A percentile compares a stretch with the other conserved stretches of the same genome.
Evolutionary conservation across 2,888 invertebrate genomes (phyloP).

Genomic region (Smittia sp.): DNA sequence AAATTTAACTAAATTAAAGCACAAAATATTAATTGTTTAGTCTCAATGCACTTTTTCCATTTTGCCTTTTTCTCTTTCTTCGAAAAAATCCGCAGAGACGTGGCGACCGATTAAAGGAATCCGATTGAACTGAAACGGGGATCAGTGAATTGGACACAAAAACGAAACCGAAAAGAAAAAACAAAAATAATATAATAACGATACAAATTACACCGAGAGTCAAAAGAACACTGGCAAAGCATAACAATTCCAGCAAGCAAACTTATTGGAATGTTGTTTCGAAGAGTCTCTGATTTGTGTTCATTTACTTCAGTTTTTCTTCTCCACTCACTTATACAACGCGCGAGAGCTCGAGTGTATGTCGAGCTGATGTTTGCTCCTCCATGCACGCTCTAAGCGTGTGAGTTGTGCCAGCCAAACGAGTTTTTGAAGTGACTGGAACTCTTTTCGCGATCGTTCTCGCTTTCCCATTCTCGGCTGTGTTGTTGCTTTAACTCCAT

Average conservation of each 20-base stretch:
- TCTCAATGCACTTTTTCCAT: slow-evolving; percentile 1
- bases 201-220: slow-evolving; percentile 41
- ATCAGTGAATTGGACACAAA: slow-evolving; percentile 9
- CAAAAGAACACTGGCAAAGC: slow-evolving; percentile 40
- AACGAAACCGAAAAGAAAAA: slow-evolving; percentile 12
- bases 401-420: slow-evolving; percentile 8
- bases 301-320: not conserved
- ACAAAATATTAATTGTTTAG: not conserved
- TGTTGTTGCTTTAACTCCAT: not conserved
- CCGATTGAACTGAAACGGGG: slow-evolving; percentile 26
- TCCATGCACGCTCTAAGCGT: not conserved
- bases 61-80: slow-evolving; percentile 3
- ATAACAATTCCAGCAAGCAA: slow-evolving; percentile 39
- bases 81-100: not conserved
- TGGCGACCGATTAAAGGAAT: slow-evolving; percentile 26
- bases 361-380: not conserved
- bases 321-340: not conserved
- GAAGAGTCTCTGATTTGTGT: slow-evolving; percentile 20
- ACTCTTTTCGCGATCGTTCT: slow-evolving; percentile 10
- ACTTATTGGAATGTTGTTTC: slow-evolving; percentile 40
- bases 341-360: not conserved
- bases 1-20: not conserved
- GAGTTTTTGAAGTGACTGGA: slow-evolving; percentile 15
- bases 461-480: not conserved
- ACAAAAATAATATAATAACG: slow-evolving; percentile 21